phyloP scores from a whole-genome alignment of 2,113 vertebrate genomes.

The Charadrius vociferus region DNA sequence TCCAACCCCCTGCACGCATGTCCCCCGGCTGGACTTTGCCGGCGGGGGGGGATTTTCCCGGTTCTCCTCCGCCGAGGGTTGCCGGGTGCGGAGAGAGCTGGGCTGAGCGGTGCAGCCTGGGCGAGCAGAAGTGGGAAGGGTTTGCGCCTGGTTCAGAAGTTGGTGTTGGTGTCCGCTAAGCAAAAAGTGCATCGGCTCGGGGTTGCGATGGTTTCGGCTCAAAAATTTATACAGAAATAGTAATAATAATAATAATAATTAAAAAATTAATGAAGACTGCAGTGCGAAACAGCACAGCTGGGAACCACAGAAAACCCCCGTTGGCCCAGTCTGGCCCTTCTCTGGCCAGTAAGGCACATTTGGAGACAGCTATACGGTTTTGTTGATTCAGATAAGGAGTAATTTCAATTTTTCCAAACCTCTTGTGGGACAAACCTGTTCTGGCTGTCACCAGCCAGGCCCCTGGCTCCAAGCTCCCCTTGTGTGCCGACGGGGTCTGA shows the following conservation, averaged over 20 bases:
- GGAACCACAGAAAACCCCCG: fast-evolving
- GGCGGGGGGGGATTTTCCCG: background rate
- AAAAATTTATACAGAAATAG: fast-evolving
- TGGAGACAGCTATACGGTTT: background rate
- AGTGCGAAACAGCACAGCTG: background rate
- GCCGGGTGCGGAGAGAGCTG: background rate
- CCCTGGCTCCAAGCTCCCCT: fast-evolving
- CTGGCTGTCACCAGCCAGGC: fast-evolving
- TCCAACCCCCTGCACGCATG: background rate
- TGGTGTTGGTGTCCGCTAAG: background rate
- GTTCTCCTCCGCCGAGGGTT: fast-evolving
- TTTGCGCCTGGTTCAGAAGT: fast-evolving
- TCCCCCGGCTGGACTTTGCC: fast-evolving
- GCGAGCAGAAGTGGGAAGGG: fast-evolving
- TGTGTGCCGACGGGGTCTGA: fast-evolving
- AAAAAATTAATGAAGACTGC: no score
- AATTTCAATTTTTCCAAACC: background rate
- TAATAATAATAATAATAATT: fast-evolving
- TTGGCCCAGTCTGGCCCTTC: fast-evolving
- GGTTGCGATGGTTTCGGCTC: fast-evolving
- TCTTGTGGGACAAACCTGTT: background rate
- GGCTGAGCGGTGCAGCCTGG: background rate
- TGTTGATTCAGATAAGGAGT: fast-evolving
- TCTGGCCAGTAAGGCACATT: fast-evolving
- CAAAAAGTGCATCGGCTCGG: no score